phyloP scores from a whole-genome alignment of 2,888 invertebrate genomes.

The Phyllotreta striolata region DNA sequence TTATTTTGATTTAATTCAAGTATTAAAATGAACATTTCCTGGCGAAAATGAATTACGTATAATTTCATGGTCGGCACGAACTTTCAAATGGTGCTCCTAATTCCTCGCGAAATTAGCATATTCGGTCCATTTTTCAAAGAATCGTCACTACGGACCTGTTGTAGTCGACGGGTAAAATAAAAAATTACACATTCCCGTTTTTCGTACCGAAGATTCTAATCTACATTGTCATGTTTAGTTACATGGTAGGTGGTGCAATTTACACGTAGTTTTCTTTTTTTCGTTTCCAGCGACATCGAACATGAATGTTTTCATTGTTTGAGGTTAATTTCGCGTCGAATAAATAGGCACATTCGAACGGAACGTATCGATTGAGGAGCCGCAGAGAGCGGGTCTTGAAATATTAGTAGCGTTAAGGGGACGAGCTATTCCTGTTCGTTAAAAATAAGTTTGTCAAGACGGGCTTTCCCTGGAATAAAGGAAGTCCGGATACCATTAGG shows the following conservation, averaged over 20 bases:
- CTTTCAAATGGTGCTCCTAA: not conserved
- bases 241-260: slow-evolving; percentile 7
- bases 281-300: not conserved
- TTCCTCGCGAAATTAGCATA: not conserved
- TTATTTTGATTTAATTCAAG: no score
- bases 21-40: no score
- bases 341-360: no score
- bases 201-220: slow-evolving; percentile 7
- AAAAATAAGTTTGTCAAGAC: slow-evolving; percentile 28
- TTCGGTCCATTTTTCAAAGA: no score
- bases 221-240: slow-evolving; percentile 11
- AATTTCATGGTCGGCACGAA: no score
- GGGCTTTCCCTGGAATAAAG: slow-evolving; percentile 23
- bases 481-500: slow-evolving; percentile 35
- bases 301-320: slow-evolving; percentile 4
- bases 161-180: not conserved
- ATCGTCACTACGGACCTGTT: not conserved
- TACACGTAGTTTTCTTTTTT: slow-evolving; percentile 8
- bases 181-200: slow-evolving; percentile 7
- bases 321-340: not conserved
- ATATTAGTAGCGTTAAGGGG: slow-evolving; percentile 30
- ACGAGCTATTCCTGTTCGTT: slow-evolving; percentile 32
- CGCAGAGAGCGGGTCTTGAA: slow-evolving; percentile 11
- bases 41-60: no score
- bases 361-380: slow-evolving; percentile 12